A percentile compares a stretch with the other conserved stretches of the same genome.
phyloP scores from a whole-genome alignment of 2,888 invertebrate genomes.

The Tenthredo livida region DNA sequence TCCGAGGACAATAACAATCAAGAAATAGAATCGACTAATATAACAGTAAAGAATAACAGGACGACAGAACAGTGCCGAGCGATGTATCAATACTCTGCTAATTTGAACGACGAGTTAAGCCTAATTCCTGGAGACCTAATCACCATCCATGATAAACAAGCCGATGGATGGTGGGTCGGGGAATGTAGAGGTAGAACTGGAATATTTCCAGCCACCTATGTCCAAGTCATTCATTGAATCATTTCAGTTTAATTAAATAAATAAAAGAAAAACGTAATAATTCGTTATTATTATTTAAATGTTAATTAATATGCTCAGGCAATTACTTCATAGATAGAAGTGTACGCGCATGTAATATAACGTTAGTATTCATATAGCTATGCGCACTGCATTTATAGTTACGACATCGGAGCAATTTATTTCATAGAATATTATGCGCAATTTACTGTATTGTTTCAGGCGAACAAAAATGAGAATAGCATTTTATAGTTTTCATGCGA shows the following conservation, averaged over 20 bases:
- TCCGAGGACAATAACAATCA: slow-evolving; percentile 77
- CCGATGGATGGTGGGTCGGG: slow-evolving; percentile 97
- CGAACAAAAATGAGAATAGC: background rate
- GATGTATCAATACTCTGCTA: slow-evolving; percentile 92
- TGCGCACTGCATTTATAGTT: too few species aligned
- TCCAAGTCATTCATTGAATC: slow-evolving; percentile 85
- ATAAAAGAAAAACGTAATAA: background rate
- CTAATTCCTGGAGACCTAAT: slow-evolving; percentile 88
- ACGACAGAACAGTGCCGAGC: slow-evolving; percentile 85
- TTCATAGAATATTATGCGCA: background rate
- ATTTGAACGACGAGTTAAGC: slow-evolving; percentile 91
- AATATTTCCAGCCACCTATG: slow-evolving; percentile 96
- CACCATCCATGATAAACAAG: slow-evolving; percentile 93
- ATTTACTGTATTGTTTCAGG: background rate
- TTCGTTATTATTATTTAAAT: background rate
- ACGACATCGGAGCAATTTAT: background rate
- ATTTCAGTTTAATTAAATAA: background rate
- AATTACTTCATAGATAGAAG: slow-evolving; percentile 15
- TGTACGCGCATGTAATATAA: background rate
- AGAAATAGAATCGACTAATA: slow-evolving; percentile 71
- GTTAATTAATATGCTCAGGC: slow-evolving; percentile 11
- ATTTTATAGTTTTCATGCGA: background rate
- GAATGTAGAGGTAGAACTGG: slow-evolving; percentile 92
- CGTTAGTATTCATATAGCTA: background rate
- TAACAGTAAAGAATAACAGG: slow-evolving; percentile 58